Evolutionary conservation across 2,888 invertebrate species (phyloP).

Genomic region (Himalopsyche tibetana): DNA sequence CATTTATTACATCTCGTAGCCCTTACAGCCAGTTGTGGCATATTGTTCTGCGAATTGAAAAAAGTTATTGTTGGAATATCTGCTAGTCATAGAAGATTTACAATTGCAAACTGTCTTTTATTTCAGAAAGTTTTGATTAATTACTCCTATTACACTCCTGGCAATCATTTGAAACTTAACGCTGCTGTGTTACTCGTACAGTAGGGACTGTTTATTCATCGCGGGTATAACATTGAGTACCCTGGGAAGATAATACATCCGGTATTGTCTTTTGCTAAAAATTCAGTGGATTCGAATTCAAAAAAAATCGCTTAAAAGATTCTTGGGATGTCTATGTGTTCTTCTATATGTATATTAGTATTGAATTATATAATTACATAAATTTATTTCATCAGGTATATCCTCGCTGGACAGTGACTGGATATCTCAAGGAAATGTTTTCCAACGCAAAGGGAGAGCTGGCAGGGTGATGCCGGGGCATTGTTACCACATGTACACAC

Average conservation of each 20-base stretch:
- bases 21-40: too few species aligned
- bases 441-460: constrained; percentile 82
- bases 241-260: not conserved
- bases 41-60: too few species aligned
- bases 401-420: constrained; percentile 78
- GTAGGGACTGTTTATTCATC: too few species aligned
- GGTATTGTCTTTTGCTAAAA: not conserved
- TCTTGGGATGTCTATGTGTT: not conserved
- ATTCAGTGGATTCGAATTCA: too few species aligned
- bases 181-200: too few species aligned
- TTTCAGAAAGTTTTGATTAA: too few species aligned
- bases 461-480: constrained; percentile 81
- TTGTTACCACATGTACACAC: constrained; percentile 76
- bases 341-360: not conserved
- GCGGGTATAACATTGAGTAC: too few species aligned
- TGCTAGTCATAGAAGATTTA: not conserved
- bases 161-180: too few species aligned
- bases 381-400: constrained; percentile 69
- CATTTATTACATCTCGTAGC: too few species aligned
- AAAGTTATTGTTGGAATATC: too few species aligned
- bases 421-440: constrained; percentile 80
- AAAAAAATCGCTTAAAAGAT: too few species aligned
- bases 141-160: too few species aligned
- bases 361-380: not conserved
- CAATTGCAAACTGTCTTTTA: not conserved